Conservation (phyloP, 2,797 vertebrate species). For the Pseudochaenichthys georgianus region DNA sequence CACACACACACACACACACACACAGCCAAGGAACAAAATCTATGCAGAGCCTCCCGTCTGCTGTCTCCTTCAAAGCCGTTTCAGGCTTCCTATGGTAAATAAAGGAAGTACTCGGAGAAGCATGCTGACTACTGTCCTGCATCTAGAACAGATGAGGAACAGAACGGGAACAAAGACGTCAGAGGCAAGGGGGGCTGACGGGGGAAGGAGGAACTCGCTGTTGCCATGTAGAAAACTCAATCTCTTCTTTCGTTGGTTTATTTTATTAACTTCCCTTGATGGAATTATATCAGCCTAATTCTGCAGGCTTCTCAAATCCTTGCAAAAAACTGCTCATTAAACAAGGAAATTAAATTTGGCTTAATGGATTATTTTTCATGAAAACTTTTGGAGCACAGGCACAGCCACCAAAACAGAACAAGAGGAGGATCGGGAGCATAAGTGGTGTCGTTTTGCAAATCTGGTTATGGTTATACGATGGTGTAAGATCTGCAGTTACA, state of each 20-base stretch:
- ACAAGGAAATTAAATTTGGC: too few relatives aligned
- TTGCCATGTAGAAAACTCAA: not conserved
- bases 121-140: conserved; percentile 63
- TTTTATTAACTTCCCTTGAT: not conserved
- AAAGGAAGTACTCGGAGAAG: conserved; percentile 50
- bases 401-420: conserved; percentile 17
- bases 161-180: conserved; percentile 59
- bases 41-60: conserved; percentile 44
- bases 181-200: conserved; percentile 6
- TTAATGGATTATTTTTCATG: conserved; percentile 15
- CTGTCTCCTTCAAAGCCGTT: conserved; percentile 41
- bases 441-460: conserved; percentile 23
- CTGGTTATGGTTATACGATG: conserved; percentile 39
- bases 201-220: conserved; percentile 5
- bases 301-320: not conserved
- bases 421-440: conserved; percentile 10
- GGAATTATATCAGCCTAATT: conserved; percentile 6
- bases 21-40: conserved; percentile 38
- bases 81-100: conserved; percentile 54
- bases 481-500: conserved; percentile 51
- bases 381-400: conserved; percentile 19
- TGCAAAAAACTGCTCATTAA: not conserved
- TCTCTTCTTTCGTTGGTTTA: conserved; percentile 7
- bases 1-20: not conserved
- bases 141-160: conserved; percentile 67